Evolutionary conservation across 2,888 invertebrate species (phyloP).

Genomic region (Trissolcus brochymenae): DNA sequence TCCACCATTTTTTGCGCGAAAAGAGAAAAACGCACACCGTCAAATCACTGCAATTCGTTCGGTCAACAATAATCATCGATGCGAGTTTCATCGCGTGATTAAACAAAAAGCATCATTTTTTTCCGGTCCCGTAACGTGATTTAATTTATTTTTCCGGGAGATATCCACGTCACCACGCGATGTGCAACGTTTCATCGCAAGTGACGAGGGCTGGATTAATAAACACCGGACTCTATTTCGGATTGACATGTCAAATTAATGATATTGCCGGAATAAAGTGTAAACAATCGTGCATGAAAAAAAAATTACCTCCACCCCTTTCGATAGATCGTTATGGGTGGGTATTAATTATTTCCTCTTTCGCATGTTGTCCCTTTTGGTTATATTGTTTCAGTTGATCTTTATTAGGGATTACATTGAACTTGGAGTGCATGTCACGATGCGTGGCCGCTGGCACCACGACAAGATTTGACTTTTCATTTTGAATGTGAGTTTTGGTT

Average conservation of each 20-base stretch:
- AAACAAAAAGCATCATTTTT: conserved; percentile 52
- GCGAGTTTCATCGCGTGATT: conserved; percentile 55
- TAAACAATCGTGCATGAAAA: conserved; percentile 28
- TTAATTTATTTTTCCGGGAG: conserved; percentile 69
- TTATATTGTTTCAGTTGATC: conserved; percentile 54
- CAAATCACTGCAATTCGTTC: conserved; percentile 43
- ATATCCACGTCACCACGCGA: conserved; percentile 62
- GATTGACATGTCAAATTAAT: conserved; percentile 61
- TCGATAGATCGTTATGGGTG: conserved; percentile 44
- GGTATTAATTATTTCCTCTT: conserved; percentile 6
- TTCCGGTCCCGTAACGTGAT: conserved; percentile 60
- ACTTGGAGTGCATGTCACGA: conserved; percentile 16
- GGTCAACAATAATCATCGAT: conserved; percentile 61
- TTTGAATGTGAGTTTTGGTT: conserved; percentile 23
- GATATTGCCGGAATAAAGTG: conserved; percentile 68
- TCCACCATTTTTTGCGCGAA: conserved; percentile 26
- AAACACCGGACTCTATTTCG: conserved; percentile 35
- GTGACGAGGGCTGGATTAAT: conserved; percentile 41
- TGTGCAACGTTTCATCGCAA: conserved; percentile 34
- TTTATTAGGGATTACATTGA: conserved; percentile 30
- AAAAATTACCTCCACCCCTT: conserved; percentile 45
- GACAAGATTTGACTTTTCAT: conserved; percentile 29
- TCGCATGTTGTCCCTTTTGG: not conserved
- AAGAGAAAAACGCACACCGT: conserved; percentile 20
- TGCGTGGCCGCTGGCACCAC: conserved; percentile 34